Evolutionary conservation across 2,113 vertebrate species (phyloP).

Genomic region (Fukomys damarensis): DNA sequence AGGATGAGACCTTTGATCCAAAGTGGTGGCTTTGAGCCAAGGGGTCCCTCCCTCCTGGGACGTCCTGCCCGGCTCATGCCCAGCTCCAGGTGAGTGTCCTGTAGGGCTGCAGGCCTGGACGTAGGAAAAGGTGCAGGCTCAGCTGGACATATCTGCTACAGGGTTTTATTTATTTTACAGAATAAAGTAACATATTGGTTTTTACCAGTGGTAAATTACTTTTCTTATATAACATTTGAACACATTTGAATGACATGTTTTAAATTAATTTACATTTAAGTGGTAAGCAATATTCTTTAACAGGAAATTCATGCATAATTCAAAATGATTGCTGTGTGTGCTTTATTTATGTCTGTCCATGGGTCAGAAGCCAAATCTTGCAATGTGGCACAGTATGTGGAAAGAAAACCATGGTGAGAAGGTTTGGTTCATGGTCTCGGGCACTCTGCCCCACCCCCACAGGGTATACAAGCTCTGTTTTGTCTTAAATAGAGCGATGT

Average conservation of each 20-base stretch:
- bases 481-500: no score
- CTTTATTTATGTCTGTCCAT: background rate
- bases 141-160: rapidly evolving
- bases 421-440: no score
- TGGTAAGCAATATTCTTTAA: slow-evolving; percentile 43
- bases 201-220: background rate
- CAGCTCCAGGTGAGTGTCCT: background rate
- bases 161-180: background rate
- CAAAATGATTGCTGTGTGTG: background rate
- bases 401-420: background rate
- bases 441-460: no score
- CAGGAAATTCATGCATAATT: slow-evolving; percentile 41
- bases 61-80: background rate
- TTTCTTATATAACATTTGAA: slow-evolving; percentile 53
- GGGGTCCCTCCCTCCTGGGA: no score
- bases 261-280: slow-evolving; percentile 57
- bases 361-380: background rate
- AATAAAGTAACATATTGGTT: background rate
- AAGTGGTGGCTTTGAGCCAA: background rate
- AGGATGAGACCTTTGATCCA: background rate
- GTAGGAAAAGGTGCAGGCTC: background rate
- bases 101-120: slow-evolving; percentile 44
- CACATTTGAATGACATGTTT: slow-evolving; percentile 4
- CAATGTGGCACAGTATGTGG: background rate
- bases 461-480: no score